phyloP scores from a whole-genome alignment of 2,888 invertebrate species.

The Sphaerophoria rueppellii region DNA sequence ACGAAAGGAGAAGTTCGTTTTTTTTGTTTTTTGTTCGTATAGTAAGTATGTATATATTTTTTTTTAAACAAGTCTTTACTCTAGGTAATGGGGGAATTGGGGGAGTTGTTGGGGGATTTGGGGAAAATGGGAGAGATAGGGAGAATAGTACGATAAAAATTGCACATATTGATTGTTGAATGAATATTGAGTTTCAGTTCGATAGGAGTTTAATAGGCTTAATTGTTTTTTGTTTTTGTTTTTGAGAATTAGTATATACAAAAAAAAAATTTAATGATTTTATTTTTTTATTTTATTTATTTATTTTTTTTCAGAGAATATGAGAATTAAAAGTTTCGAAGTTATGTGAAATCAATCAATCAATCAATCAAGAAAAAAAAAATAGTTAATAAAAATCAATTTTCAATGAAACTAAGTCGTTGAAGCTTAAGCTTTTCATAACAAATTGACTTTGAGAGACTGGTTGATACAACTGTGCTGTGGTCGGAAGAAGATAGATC shows the following conservation, averaged over 20 bases:
- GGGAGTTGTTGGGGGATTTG: neutral
- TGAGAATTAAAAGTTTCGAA: too few species aligned
- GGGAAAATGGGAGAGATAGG: conserved; percentile 56
- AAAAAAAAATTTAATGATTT: neutral
- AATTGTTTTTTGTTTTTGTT: conserved; percentile 17
- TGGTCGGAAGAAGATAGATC: too few species aligned
- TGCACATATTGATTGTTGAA: conserved; percentile 73
- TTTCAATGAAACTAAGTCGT: too few species aligned
- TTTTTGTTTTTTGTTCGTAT: conserved; percentile 40
- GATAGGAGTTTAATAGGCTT: conserved; percentile 65
- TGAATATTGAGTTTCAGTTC: conserved; percentile 73
- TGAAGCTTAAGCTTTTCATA: too few species aligned
- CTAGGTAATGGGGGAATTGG: conserved; percentile 63
- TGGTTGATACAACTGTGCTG: too few species aligned
- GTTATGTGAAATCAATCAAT: too few species aligned
- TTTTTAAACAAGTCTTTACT: conserved; percentile 71
- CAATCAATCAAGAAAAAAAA: too few species aligned
- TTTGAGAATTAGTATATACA: conserved; percentile 36
- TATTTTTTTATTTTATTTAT: too few species aligned
- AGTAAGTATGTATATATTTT: neutral
- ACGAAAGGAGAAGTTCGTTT: conserved; percentile 59
- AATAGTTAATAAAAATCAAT: too few species aligned
- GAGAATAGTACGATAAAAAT: conserved; percentile 65
- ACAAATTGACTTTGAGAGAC: too few species aligned
- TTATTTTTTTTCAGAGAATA: too few species aligned